Percentiles rank a stretch among this genome's conserved stretches.
Conservation (phyloP, 2,113 vertebrate species). For the Pterocles orientalis region DNA sequence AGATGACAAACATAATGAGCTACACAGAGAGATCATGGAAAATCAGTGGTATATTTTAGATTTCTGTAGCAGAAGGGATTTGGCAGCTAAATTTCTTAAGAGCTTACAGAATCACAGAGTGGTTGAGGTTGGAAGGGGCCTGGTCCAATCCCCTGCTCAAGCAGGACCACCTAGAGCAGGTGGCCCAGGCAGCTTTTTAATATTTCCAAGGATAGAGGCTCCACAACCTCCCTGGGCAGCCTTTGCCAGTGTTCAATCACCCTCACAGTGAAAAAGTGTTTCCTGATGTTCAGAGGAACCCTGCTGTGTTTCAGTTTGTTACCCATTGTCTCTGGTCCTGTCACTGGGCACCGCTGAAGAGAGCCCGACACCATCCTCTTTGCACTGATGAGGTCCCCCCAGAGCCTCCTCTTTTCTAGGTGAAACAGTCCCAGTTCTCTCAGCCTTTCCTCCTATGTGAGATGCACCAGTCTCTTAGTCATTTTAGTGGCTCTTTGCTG, state of each 20-base stretch:
- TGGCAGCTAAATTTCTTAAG: background rate
- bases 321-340: background rate
- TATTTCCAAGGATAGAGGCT: background rate
- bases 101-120: background rate
- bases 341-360: background rate
- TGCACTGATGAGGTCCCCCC: background rate
- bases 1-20: background rate
- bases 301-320: background rate
- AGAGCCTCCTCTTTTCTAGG: background rate
- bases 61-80: background rate
- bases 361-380: fast-evolving
- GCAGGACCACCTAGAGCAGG: background rate
- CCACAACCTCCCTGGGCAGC: background rate
- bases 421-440: background rate
- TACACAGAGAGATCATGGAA: background rate
- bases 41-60: background rate
- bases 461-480: background rate
- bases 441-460: background rate
- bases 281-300: background rate
- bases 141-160: background rate
- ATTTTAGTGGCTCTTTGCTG: background rate
- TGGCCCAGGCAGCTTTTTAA: background rate
- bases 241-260: background rate
- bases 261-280: background rate
- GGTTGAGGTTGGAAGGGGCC: background rate